These are phyloP conservation scores for Cyclura pinguis DNA, from an alignment of 2,797 vertebrate genomes.

Conservation along the genomic window DNA sequence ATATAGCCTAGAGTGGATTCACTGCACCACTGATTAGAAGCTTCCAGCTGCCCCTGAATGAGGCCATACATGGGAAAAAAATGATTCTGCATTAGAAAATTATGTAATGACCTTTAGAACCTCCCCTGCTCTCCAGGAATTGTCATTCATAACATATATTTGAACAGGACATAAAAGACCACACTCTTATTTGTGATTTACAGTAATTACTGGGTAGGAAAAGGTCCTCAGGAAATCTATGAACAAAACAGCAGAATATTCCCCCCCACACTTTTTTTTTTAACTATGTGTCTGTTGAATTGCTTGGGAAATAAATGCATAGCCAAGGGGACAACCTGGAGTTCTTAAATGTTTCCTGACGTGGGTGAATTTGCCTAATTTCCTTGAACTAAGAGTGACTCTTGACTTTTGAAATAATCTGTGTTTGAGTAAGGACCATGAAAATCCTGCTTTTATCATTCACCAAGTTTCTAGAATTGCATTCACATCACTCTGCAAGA, in stretches of 20 bases:
- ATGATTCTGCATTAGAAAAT: not conserved
- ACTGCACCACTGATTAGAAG: too few species aligned
- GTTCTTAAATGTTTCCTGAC: constrained; percentile 25
- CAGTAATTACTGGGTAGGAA: not conserved
- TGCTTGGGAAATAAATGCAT: constrained; percentile 43
- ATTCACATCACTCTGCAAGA: constrained; percentile 53
- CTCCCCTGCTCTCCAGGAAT: not conserved
- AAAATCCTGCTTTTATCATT: constrained; percentile 63
- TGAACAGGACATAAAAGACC: too few species aligned
- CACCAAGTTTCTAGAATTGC: constrained; percentile 56
- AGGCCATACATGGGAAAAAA: too few species aligned
- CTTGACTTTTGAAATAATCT: constrained; percentile 59
- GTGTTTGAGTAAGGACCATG: constrained; percentile 59
- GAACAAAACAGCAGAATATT: not conserved
- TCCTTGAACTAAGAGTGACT: constrained; percentile 57
- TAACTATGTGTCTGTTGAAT: constrained; percentile 1
- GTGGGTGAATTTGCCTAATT: constrained; percentile 51
- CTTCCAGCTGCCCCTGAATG: too few species aligned
- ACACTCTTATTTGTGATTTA: not conserved
- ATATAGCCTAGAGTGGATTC: too few species aligned
- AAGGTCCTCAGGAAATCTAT: not conserved
- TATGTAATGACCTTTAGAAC: not conserved
- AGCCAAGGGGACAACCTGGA: constrained; percentile 17
- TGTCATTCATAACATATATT: not conserved
- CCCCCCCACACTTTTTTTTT: too few species aligned